Conservation (phyloP, 2,797 vertebrate genomes). For the Eulemur albifrons region DNA sequence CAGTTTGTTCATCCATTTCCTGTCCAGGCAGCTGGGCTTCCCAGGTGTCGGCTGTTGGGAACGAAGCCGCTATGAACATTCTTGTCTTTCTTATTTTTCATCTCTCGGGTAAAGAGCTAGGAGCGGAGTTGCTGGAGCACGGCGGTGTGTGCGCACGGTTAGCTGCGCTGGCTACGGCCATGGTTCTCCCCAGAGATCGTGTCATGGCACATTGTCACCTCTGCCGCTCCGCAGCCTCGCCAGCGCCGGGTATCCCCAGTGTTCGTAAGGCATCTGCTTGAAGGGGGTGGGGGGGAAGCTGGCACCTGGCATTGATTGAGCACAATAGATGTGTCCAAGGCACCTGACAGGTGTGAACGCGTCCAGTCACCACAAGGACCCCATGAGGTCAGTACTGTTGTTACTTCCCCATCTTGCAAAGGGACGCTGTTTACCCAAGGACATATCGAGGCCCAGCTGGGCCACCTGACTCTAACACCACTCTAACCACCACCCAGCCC, state of each 20-base stretch:
- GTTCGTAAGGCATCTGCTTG: neutral
- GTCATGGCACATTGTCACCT: accelerated
- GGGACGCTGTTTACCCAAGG: neutral
- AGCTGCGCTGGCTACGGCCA: accelerated
- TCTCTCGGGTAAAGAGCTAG: neutral
- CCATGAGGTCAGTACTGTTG: neutral
- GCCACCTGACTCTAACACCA: neutral
- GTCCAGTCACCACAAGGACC: neutral
- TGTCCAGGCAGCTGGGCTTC: neutral
- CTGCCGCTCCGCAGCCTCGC: accelerated
- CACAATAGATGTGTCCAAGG: neutral
- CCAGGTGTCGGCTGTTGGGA: neutral
- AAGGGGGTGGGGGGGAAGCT: neutral
- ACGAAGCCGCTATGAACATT: neutral
- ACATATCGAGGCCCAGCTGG: neutral
- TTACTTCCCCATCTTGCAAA: neutral
- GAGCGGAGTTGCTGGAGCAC: neutral
- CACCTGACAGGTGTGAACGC: accelerated
- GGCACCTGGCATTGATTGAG: neutral
- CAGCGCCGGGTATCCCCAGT: neutral
- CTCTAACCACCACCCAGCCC: neutral
- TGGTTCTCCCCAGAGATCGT: neutral
- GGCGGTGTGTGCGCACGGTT: accelerated
- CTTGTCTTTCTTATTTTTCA: neutral
- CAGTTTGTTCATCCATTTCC: neutral